These are phyloP conservation scores for Myrmecobius fasciatus DNA, from an alignment of 2,113 vertebrate genomes.

Conservation along the genomic window DNA sequence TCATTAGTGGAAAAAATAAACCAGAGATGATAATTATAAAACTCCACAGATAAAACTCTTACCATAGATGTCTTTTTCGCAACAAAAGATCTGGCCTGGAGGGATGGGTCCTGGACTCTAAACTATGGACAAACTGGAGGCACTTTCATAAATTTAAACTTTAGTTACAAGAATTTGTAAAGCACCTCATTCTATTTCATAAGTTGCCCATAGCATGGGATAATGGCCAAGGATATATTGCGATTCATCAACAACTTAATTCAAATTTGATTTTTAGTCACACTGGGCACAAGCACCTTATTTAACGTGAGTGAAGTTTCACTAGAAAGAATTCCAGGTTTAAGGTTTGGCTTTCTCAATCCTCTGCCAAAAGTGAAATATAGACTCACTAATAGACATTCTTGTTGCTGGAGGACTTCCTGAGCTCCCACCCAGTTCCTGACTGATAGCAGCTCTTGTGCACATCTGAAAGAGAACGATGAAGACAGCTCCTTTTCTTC, in stretches of 20 bases:
- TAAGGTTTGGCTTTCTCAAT: not conserved
- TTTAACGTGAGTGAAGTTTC: not conserved
- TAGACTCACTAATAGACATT: slow-evolving; percentile 89
- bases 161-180: not conserved
- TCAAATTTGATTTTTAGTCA: not conserved
- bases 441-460: slow-evolving; percentile 88
- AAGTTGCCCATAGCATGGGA: not conserved
- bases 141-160: not conserved
- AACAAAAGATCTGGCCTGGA: not conserved
- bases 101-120: not conserved
- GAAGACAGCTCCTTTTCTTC: slow-evolving; percentile 89
- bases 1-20: not conserved
- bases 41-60: not conserved
- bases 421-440: slow-evolving; percentile 92
- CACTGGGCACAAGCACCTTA: not conserved
- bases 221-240: not conserved
- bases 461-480: slow-evolving; percentile 91
- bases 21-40: not conserved
- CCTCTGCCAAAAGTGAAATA: not conserved
- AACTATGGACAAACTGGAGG: not conserved
- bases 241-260: not conserved
- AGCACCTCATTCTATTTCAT: not conserved
- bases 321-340: not conserved
- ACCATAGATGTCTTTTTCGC: not conserved
- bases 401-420: slow-evolving; percentile 88